A percentile compares a stretch with the other conserved stretches of the same genome.
phyloP scores from a whole-genome alignment of 2,797 vertebrate genomes.

The Ctenochaetus hawaiiensis region DNA sequence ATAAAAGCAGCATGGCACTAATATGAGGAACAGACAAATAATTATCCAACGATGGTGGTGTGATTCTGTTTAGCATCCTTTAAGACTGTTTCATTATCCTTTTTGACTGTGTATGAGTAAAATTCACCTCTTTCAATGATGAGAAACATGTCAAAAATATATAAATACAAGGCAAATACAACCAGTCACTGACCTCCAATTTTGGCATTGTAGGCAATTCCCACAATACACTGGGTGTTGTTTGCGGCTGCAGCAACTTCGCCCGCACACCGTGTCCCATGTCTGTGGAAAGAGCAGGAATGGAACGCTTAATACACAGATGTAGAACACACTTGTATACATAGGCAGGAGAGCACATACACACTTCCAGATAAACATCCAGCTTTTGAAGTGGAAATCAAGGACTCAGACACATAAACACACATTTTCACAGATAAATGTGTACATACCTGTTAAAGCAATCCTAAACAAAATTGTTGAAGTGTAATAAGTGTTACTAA shows the following conservation, averaged over 20 bases:
- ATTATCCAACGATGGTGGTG: too few species aligned
- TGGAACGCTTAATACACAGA: slow-evolving; percentile 35
- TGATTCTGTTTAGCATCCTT: too few species aligned
- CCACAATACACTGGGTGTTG: slow-evolving; percentile 98
- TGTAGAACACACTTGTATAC: slow-evolving; percentile 30
- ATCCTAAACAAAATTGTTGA: slow-evolving; percentile 6
- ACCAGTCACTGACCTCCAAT: slow-evolving; percentile 91
- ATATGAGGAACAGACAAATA: neutral
- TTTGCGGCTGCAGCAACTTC: slow-evolving; percentile 98
- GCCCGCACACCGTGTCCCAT: slow-evolving; percentile 97
- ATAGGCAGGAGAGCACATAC: slow-evolving; percentile 16
- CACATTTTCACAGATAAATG: slow-evolving; percentile 34
- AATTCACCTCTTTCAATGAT: slow-evolving; percentile 11
- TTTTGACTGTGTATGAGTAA: too few species aligned
- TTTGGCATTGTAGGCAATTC: slow-evolving; percentile 97
- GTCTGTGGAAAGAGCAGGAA: slow-evolving; percentile 84
- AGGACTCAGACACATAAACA: slow-evolving; percentile 32
- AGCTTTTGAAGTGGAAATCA: slow-evolving; percentile 38
- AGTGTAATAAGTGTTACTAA: slow-evolving; percentile 34
- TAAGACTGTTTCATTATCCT: too few species aligned
- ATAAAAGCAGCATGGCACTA: too few species aligned
- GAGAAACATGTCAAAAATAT: slow-evolving; percentile 1
- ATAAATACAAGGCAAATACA: slow-evolving; percentile 13
- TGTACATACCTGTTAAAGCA: slow-evolving; percentile 34
- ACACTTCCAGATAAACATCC: slow-evolving; percentile 41